These are phyloP conservation scores for Protodeltote pygarga DNA, from an alignment of 2,888 invertebrate genomes.

Conservation along the genomic window DNA sequence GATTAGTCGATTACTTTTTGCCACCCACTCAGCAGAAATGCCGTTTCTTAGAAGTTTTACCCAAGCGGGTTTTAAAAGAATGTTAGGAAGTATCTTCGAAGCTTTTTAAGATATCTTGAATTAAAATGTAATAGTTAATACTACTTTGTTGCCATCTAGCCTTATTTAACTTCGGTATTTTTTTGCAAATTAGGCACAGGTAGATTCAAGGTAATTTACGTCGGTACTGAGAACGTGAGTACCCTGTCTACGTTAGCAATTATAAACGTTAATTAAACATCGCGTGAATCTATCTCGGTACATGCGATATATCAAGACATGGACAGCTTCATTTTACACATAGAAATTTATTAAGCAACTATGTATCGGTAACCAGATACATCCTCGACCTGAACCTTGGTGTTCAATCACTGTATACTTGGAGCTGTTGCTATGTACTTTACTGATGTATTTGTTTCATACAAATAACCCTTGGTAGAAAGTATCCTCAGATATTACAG, in stretches of 20 bases:
- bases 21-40: slow-evolving; percentile 29
- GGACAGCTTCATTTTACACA: slow-evolving; percentile 10
- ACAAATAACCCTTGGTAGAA: background rate
- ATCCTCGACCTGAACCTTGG: slow-evolving; percentile 24
- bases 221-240: background rate
- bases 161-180: too few relatives aligned
- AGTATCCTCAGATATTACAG: slow-evolving; percentile 7
- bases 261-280: background rate
- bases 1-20: slow-evolving; percentile 42
- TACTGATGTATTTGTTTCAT: background rate
- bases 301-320: slow-evolving; percentile 1
- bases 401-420: slow-evolving; percentile 20
- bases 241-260: background rate
- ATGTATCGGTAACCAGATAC: slow-evolving; percentile 31
- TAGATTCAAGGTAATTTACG: background rate
- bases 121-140: slow-evolving; percentile 5
- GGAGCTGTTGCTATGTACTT: background rate
- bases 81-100: background rate
- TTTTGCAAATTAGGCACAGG: too few relatives aligned
- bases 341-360: slow-evolving; percentile 25
- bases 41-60: slow-evolving; percentile 28
- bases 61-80: slow-evolving; percentile 15
- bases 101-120: slow-evolving; percentile 6
- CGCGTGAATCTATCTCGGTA: too few relatives aligned
- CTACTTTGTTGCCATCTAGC: too few relatives aligned